Conservation (phyloP, 2,113 vertebrate genomes). For the Poecilia latipinna region DNA sequence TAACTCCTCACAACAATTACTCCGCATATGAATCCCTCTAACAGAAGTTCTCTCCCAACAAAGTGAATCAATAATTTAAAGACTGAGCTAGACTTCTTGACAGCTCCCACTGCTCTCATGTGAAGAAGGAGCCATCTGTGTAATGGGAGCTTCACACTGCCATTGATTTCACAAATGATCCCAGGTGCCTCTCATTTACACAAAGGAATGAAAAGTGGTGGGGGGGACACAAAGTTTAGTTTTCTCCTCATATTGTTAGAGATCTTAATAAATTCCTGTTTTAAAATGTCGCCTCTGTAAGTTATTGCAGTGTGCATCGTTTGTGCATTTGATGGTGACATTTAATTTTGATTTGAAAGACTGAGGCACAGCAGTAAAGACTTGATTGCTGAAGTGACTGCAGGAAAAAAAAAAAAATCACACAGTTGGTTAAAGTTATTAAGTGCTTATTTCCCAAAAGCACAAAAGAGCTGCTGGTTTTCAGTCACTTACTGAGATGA, state of each 20-base stretch:
- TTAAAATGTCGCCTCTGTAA: not conserved
- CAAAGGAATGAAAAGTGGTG: not conserved
- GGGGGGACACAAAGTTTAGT: not conserved
- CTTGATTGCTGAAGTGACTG: not conserved
- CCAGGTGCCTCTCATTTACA: constrained; percentile 34
- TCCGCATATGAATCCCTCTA: no score
- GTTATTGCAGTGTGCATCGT: constrained; percentile 4
- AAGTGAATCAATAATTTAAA: constrained; percentile 43
- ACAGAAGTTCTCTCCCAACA: not conserved
- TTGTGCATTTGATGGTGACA: constrained; percentile 27
- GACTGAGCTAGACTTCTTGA: constrained; percentile 16
- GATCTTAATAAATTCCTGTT: not conserved
- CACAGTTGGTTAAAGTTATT: not conserved
- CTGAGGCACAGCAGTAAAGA: constrained; percentile 8
- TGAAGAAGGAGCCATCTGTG: constrained; percentile 5
- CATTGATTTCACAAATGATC: constrained; percentile 38
- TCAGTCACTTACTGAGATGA: not conserved
- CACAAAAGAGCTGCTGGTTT: not conserved
- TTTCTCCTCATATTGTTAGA: not conserved
- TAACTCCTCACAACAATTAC: no score
- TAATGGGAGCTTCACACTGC: constrained; percentile 53
- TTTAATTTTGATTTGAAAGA: constrained; percentile 14
- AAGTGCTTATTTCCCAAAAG: constrained; percentile 24
- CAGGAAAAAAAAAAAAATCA: not conserved
- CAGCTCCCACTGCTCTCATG: constrained; percentile 36